Evolutionary conservation across 2,888 invertebrate species (phyloP).

Genomic region (Eubasilissa splendida): DNA sequence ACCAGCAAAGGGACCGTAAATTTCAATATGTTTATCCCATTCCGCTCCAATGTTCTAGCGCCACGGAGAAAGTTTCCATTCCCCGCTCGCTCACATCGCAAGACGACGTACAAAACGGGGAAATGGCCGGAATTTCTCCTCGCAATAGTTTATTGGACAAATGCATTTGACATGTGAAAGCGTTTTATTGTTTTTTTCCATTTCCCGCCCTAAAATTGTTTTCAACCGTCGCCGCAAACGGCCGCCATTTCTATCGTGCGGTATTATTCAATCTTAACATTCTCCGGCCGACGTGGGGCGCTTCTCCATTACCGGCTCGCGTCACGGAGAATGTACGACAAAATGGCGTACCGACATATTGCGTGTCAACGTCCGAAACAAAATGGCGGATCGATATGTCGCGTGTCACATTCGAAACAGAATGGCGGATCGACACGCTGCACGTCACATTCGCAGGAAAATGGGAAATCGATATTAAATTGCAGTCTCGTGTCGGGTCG

Average conservation of each 20-base stretch:
- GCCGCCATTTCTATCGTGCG: constrained; percentile 26
- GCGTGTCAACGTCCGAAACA: too few species aligned
- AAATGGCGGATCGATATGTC: too few species aligned
- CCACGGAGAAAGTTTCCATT: constrained; percentile 15
- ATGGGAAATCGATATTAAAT: too few species aligned
- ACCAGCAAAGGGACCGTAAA: constrained; percentile 29
- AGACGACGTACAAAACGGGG: constrained; percentile 15
- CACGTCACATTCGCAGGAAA: too few species aligned
- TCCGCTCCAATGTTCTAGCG: neutral
- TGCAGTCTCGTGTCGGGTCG: too few species aligned
- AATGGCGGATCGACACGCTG: too few species aligned
- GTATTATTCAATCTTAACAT: constrained; percentile 37
- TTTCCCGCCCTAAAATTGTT: constrained; percentile 39
- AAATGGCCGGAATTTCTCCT: constrained; percentile 42
- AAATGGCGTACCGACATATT: too few species aligned
- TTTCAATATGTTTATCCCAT: constrained; percentile 31
- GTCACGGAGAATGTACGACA: neutral
- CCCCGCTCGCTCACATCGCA: constrained; percentile 12
- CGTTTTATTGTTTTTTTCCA: constrained; percentile 54
- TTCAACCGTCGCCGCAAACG: constrained; percentile 10
- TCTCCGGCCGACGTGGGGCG: constrained; percentile 22
- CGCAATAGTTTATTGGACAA: constrained; percentile 54
- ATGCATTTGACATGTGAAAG: constrained; percentile 56
- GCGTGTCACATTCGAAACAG: too few species aligned
- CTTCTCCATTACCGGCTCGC: neutral